These are phyloP conservation scores for Endotricha flammealis DNA, from an alignment of 2,888 invertebrate genomes.

Conservation along the genomic window DNA sequence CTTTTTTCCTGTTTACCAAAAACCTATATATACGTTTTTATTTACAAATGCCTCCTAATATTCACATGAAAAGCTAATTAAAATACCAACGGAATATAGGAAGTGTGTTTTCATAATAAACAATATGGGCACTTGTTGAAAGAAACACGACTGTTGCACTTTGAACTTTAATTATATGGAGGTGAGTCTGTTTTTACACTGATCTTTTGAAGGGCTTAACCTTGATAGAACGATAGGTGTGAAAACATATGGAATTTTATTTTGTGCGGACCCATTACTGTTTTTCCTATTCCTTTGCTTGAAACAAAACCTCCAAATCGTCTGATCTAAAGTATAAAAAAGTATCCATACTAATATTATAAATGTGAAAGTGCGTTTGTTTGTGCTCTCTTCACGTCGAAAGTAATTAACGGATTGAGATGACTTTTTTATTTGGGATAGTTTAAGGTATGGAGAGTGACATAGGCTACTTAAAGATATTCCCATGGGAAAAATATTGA, in stretches of 20 bases:
- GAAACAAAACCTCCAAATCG: no score
- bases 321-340: no score
- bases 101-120: conserved; percentile 12
- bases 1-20: no score
- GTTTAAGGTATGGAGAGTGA: no score
- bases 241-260: conserved; percentile 13
- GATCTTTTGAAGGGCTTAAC: conserved; percentile 15
- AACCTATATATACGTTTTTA: background rate
- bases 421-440: no score
- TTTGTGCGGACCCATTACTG: background rate
- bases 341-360: no score
- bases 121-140: conserved; percentile 1
- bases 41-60: background rate
- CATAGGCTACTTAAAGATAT: no score
- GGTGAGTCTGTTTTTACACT: conserved; percentile 13
- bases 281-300: no score
- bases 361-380: no score
- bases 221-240: conserved; percentile 14
- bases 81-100: background rate
- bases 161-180: conserved; percentile 1
- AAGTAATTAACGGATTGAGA: no score
- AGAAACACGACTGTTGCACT: background rate
- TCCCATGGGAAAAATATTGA: no score
- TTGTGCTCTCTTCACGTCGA: no score
- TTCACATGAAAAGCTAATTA: background rate